Evolutionary conservation across 1,140 invertebrate species (phyloP), one percentile per base, ranked within the genome.

Genomic region (Polypedilum vanderplanki): DNA sequence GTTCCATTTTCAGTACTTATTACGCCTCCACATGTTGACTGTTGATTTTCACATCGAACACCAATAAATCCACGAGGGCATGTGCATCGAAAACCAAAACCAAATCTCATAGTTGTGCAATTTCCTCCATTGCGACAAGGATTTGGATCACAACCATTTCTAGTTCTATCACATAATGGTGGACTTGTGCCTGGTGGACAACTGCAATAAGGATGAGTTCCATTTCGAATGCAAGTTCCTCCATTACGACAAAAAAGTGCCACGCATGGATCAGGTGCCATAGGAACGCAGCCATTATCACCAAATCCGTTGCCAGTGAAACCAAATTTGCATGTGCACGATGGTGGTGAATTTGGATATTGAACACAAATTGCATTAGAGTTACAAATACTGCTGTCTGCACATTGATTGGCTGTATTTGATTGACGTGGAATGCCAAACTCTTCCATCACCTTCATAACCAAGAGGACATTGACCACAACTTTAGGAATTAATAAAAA

Each of bases 391-490:
- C 75, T 76, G 15, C 77, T 75, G 0, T 77, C 10, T 70, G 74
- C 75, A 40, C 80, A 81, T 22, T n/a, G 78, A 0, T 91, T 91
- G 15, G 92, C 91, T 80, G 93, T 94, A 79, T 93, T 91, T 3
- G 89, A 83, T 33, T 82, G 81, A 80, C 94, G 96, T 5, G 88
- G 79, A 4, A 83, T 85, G 79, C n/a, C 95, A 96, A 0, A 84
- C 87, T 0, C 86, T 81, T 15, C 95, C 95, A 82, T 97, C 88
- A 0, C 95, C 95, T 76, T 86, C 81, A 83, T 92, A 97, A 12
- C 95, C 95, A 8, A 89, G 78, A n/a, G 96, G 95, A 85, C 96
- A 98, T 1, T 86, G 77, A 0, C 91, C 93, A 84, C 96, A 98
- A 24, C 87, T 86, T 77, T 90, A 88, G 0, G 93, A 94, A 10